Base-by-base conservation (phyloP, 2,113 vertebrate species). In the Aegithalos caudatus region DNA sequence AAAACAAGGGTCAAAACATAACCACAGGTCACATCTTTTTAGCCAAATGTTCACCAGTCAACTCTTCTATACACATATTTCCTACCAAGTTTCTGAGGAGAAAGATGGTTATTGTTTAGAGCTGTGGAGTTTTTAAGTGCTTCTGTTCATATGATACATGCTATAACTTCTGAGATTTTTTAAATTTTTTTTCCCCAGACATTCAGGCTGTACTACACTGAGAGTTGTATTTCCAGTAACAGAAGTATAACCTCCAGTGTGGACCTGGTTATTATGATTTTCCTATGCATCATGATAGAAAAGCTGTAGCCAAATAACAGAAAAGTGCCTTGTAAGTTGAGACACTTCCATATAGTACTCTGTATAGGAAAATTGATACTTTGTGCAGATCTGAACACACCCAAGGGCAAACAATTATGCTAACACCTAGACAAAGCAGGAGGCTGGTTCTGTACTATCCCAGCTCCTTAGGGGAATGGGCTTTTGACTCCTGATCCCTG, bases 1-100 rank as follows among this genome's bases (percentile, higher is more conserved):
- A 82, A 94, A 95, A 60, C 50, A 88, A 62, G 81, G 95, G 94
- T 96, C 92, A 95, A 93, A 94, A 80, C 70, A 73, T 4, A 95
- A 65, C 66, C 72, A 28, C 54, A 90, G 91, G 58, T 91, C 90
- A 62, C 62, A 58, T 70, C 54, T 86, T 83, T 95, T 79, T 78
- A 86, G 66, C 71, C 93, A 96, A 96, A 96, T 95, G 74, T 94
- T 95, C 91, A 66, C 33, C 58, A 77, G 58, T 64, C n/a, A 91
- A 11, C 37, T 72, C 28, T 60, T 64, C 58, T 72, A 35, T 18
- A 35, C 10, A 50, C 14, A 38, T 76, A 80, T 82, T 91, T 87
- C 57, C 62, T 70, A 29, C 65, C 38, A 92, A 45, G 47, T 62
- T 88, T 88, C 45, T 50, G 38, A 88, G 27, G 12, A 86, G n/a